Evolutionary conservation across 2,888 invertebrate genomes (phyloP).

Genomic region (Phytoseiulus persimilis): DNA sequence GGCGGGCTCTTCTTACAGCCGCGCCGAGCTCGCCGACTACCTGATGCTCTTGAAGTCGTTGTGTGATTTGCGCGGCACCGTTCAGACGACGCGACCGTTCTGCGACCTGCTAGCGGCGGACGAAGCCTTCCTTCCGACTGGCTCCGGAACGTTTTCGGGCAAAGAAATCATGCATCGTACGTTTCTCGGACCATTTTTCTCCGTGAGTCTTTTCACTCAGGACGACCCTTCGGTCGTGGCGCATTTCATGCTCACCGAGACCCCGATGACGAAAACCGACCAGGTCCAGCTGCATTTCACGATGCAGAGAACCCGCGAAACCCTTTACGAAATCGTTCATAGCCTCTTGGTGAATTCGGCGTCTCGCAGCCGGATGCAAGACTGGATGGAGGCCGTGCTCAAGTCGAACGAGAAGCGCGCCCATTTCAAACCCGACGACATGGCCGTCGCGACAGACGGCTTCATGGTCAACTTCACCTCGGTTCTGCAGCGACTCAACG

Average conservation of each 20-base stretch:
- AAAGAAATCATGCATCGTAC: constrained; percentile 8
- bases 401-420: constrained; percentile 74
- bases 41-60: background rate
- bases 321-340: constrained; percentile 70
- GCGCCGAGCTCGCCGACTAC: background rate
- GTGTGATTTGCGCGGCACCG: background rate
- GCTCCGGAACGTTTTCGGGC: background rate
- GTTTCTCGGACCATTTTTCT: constrained; percentile 18
- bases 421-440: constrained; percentile 69
- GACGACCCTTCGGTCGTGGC: background rate
- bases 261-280: background rate
- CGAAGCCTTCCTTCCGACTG: background rate
- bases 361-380: constrained; percentile 68
- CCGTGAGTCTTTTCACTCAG: constrained; percentile 22
- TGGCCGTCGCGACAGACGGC: constrained; percentile 79
- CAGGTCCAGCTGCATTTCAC: background rate
- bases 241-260: background rate
- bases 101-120: background rate
- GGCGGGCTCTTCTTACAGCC: background rate
- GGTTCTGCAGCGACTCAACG: constrained; percentile 77
- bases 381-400: constrained; percentile 68
- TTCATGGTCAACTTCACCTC: constrained; percentile 88
- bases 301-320: constrained; percentile 39
- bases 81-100: background rate
- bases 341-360: constrained; percentile 70